phyloP scores from a whole-genome alignment of 1,140 invertebrate genomes.

The Zaprionus ghesquierei region DNA sequence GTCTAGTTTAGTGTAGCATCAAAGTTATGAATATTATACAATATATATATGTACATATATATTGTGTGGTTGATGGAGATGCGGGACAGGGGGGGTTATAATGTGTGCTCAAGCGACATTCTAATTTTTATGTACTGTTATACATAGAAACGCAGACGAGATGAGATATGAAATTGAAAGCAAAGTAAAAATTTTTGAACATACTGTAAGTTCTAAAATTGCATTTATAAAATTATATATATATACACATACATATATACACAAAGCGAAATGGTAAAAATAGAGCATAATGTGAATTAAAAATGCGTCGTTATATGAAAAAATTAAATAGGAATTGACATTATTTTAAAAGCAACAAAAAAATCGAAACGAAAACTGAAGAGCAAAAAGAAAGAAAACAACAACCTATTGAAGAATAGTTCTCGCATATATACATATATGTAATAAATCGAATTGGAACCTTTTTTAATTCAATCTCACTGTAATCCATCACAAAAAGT shows the following conservation, averaged over 20 bases:
- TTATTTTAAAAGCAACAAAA: slow-evolving; percentile 49
- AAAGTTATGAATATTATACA: slow-evolving; percentile 48
- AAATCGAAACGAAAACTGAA: slow-evolving; percentile 35
- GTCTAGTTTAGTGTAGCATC: slow-evolving; percentile 58
- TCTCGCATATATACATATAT: slow-evolving; percentile 15
- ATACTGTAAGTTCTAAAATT: slow-evolving; percentile 80
- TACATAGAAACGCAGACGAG: slow-evolving; percentile 27
- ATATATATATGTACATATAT: slow-evolving; percentile 19
- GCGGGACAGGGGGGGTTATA: slow-evolving; percentile 21
- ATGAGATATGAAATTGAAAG: slow-evolving; percentile 47
- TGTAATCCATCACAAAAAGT: slow-evolving; percentile 50
- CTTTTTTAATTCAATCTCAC: slow-evolving; percentile 42
- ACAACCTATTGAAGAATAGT: slow-evolving; percentile 22
- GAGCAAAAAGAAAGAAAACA: not conserved
- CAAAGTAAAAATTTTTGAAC: slow-evolving; percentile 71
- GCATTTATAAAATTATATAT: slow-evolving; percentile 73
- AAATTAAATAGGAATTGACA: slow-evolving; percentile 69
- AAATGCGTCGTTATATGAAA: slow-evolving; percentile 64
- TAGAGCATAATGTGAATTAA: slow-evolving; percentile 39
- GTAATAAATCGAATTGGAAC: slow-evolving; percentile 41
- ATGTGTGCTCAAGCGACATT: slow-evolving; percentile 64
- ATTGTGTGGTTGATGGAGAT: not conserved
- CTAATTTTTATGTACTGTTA: slow-evolving; percentile 75
- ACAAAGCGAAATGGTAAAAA: slow-evolving; percentile 41
- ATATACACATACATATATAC: slow-evolving; percentile 48